A percentile compares a stretch with the other conserved stretches of the same genome.
Conservation (phyloP, 1,140 invertebrate genomes). For the Aphelenchoides fujianensis region DNA sequence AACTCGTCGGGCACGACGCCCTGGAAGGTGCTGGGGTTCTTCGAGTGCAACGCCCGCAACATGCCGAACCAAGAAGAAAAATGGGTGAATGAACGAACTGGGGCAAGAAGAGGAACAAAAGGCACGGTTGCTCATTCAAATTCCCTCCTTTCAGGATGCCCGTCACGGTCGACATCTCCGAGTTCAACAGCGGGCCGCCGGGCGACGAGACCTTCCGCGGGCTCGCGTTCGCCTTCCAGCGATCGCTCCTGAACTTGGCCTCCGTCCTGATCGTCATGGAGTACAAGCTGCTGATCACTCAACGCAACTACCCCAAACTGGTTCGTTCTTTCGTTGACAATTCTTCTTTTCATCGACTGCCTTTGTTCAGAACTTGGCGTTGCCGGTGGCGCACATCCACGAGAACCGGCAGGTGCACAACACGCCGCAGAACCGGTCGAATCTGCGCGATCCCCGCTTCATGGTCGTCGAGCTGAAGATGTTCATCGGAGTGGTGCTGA, state of each 20-base stretch:
- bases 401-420: slow-evolving; percentile 57
- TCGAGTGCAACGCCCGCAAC: neutral
- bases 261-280: slow-evolving; percentile 76
- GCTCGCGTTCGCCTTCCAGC: slow-evolving; percentile 69
- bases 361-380: slow-evolving; percentile 35
- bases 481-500: slow-evolving; percentile 78
- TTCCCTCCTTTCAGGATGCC: slow-evolving; percentile 63
- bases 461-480: slow-evolving; percentile 72
- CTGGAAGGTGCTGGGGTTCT: neutral
- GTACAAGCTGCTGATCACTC: slow-evolving; percentile 67
- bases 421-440: slow-evolving; percentile 55
- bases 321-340: slow-evolving; percentile 9
- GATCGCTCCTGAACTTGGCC: slow-evolving; percentile 74
- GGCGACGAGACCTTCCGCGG: slow-evolving; percentile 40
- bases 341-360: slow-evolving; percentile 11
- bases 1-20: slow-evolving; percentile 19
- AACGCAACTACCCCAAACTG: slow-evolving; percentile 40
- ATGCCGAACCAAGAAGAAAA: slow-evolving; percentile 8
- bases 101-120: too few species aligned
- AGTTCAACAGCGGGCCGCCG: slow-evolving; percentile 72
- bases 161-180: slow-evolving; percentile 78
- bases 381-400: slow-evolving; percentile 34
- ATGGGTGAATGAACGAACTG: neutral
- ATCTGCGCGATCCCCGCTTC: slow-evolving; percentile 46
- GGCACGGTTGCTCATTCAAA: too few species aligned